These are phyloP conservation scores for Caenorhabditis plicata DNA, from an alignment of 2,888 invertebrate genomes.

Conservation along the genomic window DNA sequence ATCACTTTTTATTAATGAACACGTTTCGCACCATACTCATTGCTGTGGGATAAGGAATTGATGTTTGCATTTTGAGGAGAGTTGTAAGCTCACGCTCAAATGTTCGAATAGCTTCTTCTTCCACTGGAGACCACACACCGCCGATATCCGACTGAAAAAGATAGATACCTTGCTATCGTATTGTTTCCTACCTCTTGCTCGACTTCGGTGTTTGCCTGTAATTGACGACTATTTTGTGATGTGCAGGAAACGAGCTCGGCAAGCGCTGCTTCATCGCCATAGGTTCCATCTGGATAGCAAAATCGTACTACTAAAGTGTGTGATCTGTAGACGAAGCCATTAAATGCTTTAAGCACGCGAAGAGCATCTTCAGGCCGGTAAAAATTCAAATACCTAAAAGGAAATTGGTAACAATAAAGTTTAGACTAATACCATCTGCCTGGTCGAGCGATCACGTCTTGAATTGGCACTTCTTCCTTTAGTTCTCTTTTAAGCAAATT, in stretches of 20 bases:
- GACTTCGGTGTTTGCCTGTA: conserved; percentile 8
- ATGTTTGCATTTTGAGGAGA: conserved; percentile 9
- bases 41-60: conserved; percentile 14
- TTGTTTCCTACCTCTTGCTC: conserved; percentile 10
- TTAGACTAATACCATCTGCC: conserved; percentile 16
- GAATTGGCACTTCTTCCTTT: conserved; percentile 19
- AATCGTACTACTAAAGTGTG: conserved; percentile 21
- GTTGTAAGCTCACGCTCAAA: conserved; percentile 16
- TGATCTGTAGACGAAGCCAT: conserved; percentile 21
- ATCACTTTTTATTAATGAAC: conserved; percentile 4
- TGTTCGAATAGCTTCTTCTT: conserved; percentile 7
- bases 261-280: conserved; percentile 26
- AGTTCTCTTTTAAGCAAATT: conserved; percentile 21
- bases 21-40: background rate
- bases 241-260: conserved; percentile 19
- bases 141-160: conserved; percentile 4
- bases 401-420: background rate
- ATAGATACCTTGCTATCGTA: no score
- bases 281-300: conserved; percentile 35
- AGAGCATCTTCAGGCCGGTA: conserved; percentile 37
- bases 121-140: conserved; percentile 11
- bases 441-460: conserved; percentile 18
- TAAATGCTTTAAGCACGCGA: conserved; percentile 21
- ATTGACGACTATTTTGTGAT: conserved; percentile 4
- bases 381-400: conserved; percentile 17